Percentiles rank a stretch among this genome's conserved stretches.
These are phyloP conservation scores for cattle (Bos taurus) DNA, from an alignment of 2,113 vertebrate genomes.

Conservation along the genomic window DNA sequence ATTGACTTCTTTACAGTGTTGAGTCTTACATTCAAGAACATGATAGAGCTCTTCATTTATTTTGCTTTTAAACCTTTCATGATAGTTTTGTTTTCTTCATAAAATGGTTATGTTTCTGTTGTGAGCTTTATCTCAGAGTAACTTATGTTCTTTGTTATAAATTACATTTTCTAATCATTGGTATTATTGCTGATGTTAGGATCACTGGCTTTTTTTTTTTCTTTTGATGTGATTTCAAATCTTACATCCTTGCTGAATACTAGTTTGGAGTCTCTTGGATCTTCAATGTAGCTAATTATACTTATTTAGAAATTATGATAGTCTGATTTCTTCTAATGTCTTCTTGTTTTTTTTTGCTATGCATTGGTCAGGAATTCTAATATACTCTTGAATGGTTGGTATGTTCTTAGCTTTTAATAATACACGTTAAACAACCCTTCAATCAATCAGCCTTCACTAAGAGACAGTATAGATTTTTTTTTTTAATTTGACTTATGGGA, in stretches of 20 bases:
- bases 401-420: slow-evolving; percentile 2
- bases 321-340: background rate
- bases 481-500: background rate
- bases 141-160: background rate
- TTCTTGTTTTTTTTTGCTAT: background rate
- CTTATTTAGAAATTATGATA: background rate
- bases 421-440: background rate
- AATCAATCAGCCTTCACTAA: background rate
- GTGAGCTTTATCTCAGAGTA: background rate
- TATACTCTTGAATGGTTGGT: background rate
- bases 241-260: background rate
- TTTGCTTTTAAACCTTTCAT: background rate
- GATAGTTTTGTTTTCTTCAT: background rate
- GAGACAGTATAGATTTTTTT: background rate
- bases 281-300: background rate
- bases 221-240: background rate
- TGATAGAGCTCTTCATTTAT: background rate
- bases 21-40: background rate
- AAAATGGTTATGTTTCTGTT: background rate
- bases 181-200: background rate
- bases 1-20: background rate
- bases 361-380: background rate
- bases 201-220: background rate
- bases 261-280: background rate
- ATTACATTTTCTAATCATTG: background rate